Conservation (phyloP, 2,113 vertebrate genomes). For the Hylia prasina region DNA sequence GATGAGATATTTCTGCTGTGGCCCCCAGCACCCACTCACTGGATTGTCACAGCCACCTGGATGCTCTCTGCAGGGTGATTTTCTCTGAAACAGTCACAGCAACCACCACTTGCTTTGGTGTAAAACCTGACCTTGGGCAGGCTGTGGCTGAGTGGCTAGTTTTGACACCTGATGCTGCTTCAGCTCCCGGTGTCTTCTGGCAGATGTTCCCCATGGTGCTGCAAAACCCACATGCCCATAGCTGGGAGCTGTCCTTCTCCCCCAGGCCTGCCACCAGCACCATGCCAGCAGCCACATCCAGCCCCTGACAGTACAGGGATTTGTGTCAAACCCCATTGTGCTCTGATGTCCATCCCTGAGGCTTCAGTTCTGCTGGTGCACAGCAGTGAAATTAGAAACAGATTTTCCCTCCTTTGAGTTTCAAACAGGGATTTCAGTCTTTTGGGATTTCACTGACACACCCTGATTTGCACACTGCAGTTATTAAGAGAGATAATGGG, state of each 20-base stretch:
- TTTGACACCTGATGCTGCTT: not conserved
- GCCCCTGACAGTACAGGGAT: not conserved
- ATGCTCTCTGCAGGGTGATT: not conserved
- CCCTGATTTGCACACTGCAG: not conserved
- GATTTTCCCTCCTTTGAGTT: not conserved
- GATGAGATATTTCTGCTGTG: not conserved
- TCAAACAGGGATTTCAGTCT: not conserved
- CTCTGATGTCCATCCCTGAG: not conserved
- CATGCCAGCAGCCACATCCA: not conserved
- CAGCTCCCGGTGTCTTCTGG: not conserved
- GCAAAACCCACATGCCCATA: not conserved
- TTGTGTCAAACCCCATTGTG: accelerated
- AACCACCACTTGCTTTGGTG: not conserved
- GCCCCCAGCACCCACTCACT: not conserved
- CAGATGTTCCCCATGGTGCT: not conserved
- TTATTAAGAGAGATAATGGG: not conserved
- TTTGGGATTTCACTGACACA: not conserved
- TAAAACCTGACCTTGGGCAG: not conserved
- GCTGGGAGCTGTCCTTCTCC: not conserved
- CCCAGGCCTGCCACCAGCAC: not conserved
- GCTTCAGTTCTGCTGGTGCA: not conserved
- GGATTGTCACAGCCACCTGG: not conserved
- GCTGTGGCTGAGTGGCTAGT: not conserved
- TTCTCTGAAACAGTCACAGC: not conserved
- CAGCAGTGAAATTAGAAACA: not conserved